Evolutionary conservation across 2,888 invertebrate genomes (phyloP).

Genomic region (Apomyelois bistriatella): DNA sequence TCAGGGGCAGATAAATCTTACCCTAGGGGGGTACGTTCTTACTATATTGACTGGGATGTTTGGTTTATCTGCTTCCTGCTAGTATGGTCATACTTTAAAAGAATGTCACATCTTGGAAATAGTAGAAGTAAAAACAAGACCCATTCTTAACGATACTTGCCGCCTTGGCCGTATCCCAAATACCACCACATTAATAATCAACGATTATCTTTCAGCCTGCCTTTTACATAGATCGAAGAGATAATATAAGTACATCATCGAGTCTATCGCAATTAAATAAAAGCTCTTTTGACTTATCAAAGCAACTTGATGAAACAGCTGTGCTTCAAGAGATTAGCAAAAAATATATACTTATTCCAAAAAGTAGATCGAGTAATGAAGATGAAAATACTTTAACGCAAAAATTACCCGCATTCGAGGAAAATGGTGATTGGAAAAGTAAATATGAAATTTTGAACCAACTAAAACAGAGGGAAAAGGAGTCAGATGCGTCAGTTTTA

Average conservation of each 20-base stretch:
- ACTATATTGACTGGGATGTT: too few species aligned
- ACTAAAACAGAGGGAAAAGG: constrained; percentile 52
- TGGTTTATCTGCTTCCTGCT: too few species aligned
- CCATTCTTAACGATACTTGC: too few species aligned
- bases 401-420: constrained; percentile 24
- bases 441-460: constrained; percentile 67
- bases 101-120: too few species aligned
- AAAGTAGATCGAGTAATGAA: constrained; percentile 30
- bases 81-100: too few species aligned
- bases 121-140: too few species aligned
- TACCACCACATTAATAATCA: neutral
- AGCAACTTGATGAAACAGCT: constrained; percentile 34
- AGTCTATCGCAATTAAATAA: constrained; percentile 3
- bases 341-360: constrained; percentile 68
- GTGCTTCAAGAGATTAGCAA: constrained; percentile 61
- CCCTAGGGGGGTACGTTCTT: too few species aligned
- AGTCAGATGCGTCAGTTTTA: constrained; percentile 11
- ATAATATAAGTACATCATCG: constrained; percentile 12
- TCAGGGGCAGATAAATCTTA: too few species aligned
- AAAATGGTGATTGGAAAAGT: constrained; percentile 60
- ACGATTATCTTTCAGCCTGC: constrained; percentile 22
- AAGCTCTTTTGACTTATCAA: constrained; percentile 24
- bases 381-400: constrained; percentile 23
- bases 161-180: too few species aligned
- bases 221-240: constrained; percentile 14